Evolutionary conservation across 2,888 invertebrate genomes (phyloP).

Genomic region (Alviniconcha strummeri): DNA sequence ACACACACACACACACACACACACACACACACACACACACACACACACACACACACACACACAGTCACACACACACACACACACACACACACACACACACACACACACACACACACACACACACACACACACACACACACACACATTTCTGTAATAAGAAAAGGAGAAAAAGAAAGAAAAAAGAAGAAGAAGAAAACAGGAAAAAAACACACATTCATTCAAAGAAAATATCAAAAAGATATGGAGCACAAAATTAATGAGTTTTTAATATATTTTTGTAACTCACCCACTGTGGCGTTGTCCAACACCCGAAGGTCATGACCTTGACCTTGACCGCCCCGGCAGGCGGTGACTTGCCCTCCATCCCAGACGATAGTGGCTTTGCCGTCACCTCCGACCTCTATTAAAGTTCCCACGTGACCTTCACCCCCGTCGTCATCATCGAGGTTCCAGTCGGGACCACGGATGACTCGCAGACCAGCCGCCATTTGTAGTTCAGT

Average conservation of each 20-base stretch:
- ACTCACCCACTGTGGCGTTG: constrained; percentile 86
- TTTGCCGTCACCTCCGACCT: constrained; percentile 83
- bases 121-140: no score
- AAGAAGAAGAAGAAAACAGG: not conserved
- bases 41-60: no score
- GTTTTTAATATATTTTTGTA: no score
- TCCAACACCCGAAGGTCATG: constrained; percentile 87
- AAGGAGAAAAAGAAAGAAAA: not conserved
- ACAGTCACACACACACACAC: no score
- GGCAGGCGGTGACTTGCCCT: constrained; percentile 76
- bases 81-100: no score
- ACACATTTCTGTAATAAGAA: not conserved
- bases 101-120: no score
- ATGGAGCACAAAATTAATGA: no score
- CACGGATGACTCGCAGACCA: constrained; percentile 52
- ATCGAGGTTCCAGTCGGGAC: constrained; percentile 52
- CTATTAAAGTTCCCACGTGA: constrained; percentile 74
- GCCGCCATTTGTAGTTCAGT: constrained; percentile 39
- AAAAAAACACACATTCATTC: not conserved
- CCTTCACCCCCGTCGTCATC: constrained; percentile 57
- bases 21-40: no score
- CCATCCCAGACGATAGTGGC: constrained; percentile 89
- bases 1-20: no score
- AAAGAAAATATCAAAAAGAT: no score
- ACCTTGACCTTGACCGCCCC: constrained; percentile 86